These are phyloP conservation scores for Heliconius hermathena DNA, from an alignment of 1,140 invertebrate species.

Conservation along the genomic window DNA sequence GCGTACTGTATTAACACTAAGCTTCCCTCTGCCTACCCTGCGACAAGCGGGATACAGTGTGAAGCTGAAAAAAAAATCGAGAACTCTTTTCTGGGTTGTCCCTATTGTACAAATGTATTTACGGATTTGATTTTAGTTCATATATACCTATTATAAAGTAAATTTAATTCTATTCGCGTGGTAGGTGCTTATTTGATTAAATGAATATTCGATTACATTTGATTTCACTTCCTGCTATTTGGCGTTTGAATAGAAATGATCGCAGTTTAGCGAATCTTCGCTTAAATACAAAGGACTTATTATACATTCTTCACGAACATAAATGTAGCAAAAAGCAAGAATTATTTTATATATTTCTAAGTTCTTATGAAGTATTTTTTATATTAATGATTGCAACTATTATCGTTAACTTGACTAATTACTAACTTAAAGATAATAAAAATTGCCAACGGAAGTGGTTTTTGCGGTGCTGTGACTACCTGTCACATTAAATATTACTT, in stretches of 20 bases:
- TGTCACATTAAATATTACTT: not conserved
- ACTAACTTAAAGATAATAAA: not conserved
- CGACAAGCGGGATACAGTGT: too few relatives aligned
- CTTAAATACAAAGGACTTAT: not conserved
- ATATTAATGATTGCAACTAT: too few relatives aligned
- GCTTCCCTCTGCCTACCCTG: too few relatives aligned
- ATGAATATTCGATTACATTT: not conserved
- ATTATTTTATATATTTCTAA: too few relatives aligned
- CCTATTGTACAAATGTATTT: too few relatives aligned
- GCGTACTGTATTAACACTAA: too few relatives aligned
- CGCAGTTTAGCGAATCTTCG: not conserved
- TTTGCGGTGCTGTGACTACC: not conserved
- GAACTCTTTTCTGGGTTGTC: too few relatives aligned
- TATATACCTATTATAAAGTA: not conserved
- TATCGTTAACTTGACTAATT: too few relatives aligned
- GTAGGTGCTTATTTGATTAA: not conserved
- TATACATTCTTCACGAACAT: not conserved
- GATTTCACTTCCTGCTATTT: not conserved
- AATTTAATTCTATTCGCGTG: not conserved
- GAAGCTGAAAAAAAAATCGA: too few relatives aligned
- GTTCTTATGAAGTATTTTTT: too few relatives aligned
- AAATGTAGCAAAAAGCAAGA: not conserved
- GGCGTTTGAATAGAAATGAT: not conserved
- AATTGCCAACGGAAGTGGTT: not conserved
- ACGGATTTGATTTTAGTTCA: too few relatives aligned